A percentile compares a stretch with the other conserved stretches of the same genome.
Evolutionary conservation across 2,888 invertebrate species (phyloP).

Genomic region (Hyppa rectilinea): DNA sequence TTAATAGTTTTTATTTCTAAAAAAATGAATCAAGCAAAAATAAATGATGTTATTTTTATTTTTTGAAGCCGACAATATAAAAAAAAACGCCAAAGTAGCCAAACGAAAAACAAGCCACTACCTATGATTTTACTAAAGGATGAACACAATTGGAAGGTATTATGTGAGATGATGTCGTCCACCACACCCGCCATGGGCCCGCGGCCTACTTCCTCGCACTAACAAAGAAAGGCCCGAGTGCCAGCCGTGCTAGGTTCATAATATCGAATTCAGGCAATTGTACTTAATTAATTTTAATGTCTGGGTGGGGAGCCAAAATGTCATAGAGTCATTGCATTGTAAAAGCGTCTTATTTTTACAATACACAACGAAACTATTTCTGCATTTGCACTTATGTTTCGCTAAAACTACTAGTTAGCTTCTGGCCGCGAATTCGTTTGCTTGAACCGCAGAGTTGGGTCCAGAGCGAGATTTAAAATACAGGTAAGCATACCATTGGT

Average conservation of each 20-base stretch:
- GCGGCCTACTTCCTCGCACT: too few relatives aligned
- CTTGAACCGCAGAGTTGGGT: too few relatives aligned
- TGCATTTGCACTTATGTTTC: not conserved
- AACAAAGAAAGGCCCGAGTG: not conserved
- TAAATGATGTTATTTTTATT: too few relatives aligned
- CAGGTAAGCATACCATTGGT: too few relatives aligned
- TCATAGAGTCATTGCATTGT: not conserved
- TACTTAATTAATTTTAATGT: not conserved
- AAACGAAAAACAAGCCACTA: not conserved
- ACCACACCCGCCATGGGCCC: not conserved
- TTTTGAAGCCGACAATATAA: not conserved
- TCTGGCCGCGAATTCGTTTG: too few relatives aligned
- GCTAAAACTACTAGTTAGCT: too few relatives aligned
- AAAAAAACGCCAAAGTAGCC: not conserved
- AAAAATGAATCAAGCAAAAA: too few relatives aligned
- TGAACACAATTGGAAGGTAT: not conserved
- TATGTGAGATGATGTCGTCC: not conserved
- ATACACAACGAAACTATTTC: too few relatives aligned
- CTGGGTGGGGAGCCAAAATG: not conserved
- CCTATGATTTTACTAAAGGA: not conserved
- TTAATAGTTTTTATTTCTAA: not conserved
- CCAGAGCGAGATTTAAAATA: too few relatives aligned
- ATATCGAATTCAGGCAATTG: not conserved
- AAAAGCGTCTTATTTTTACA: not conserved
- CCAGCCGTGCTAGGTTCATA: not conserved